phyloP scores from a whole-genome alignment of 2,113 vertebrate species.

The Eulemur rufifrons region DNA sequence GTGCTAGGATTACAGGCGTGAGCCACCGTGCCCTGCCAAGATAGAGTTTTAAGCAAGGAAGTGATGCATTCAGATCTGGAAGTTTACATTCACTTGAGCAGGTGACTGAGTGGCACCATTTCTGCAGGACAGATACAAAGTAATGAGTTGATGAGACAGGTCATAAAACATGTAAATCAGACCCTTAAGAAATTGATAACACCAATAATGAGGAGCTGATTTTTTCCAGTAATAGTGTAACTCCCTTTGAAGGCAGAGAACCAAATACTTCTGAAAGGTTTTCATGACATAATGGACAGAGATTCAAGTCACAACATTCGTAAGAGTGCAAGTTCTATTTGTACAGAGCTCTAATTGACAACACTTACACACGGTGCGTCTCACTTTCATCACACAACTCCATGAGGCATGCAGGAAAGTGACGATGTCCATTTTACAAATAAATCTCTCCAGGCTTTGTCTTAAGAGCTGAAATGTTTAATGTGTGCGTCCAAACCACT shows the following conservation, averaged over 20 bases:
- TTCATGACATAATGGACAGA: not conserved
- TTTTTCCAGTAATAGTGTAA: not conserved
- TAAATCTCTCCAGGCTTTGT: not conserved
- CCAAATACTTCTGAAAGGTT: not conserved
- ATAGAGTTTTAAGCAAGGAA: not conserved
- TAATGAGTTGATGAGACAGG: not conserved
- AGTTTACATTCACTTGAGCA: not conserved
- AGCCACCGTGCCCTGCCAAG: too few relatives aligned
- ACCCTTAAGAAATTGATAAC: not conserved
- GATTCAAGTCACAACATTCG: not conserved
- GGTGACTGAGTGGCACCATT: not conserved
- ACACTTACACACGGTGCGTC: fast-evolving
- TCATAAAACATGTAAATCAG: not conserved
- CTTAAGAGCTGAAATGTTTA: not conserved
- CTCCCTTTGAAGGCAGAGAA: not conserved
- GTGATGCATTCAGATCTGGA: not conserved
- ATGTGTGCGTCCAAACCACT: not conserved
- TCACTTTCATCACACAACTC: not conserved
- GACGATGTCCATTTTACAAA: not conserved
- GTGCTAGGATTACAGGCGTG: too few relatives aligned
- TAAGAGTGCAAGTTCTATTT: not conserved
- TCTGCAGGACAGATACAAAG: not conserved
- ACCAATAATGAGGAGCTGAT: not conserved
- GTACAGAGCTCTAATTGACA: not conserved
- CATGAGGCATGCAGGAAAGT: not conserved